These are phyloP conservation scores for Euura lappo DNA, from an alignment of 1,140 invertebrate genomes.

Conservation along the genomic window DNA sequence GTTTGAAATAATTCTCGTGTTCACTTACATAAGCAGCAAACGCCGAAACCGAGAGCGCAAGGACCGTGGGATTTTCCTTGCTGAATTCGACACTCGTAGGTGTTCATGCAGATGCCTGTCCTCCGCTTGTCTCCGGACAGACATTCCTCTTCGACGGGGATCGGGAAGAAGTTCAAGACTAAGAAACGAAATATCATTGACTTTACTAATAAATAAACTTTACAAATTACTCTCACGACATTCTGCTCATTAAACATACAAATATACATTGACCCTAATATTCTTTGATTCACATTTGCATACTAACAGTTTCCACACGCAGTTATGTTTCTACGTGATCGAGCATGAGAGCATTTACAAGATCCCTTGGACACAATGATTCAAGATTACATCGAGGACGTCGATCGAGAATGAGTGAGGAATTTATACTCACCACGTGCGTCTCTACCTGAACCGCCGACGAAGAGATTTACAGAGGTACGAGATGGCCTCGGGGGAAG, in stretches of 20 bases:
- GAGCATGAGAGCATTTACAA: too few species aligned
- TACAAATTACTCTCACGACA: background rate
- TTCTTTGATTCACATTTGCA: background rate
- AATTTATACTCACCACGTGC: slow-evolving; percentile 17
- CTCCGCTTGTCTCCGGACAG: slow-evolving; percentile 72
- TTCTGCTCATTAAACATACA: background rate
- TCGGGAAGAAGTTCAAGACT: slow-evolving; percentile 81
- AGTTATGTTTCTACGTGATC: too few species aligned
- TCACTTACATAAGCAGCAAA: slow-evolving; percentile 87
- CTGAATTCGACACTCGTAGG: slow-evolving; percentile 82
- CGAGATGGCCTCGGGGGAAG: background rate
- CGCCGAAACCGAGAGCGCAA: slow-evolving; percentile 84
- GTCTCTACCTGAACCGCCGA: background rate
- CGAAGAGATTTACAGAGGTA: background rate
- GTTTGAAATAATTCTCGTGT: background rate
- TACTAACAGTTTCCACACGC: background rate
- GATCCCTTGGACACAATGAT: too few species aligned
- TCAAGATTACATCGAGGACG: slow-evolving; percentile 56
- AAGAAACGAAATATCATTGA: slow-evolving; percentile 42
- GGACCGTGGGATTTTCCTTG: slow-evolving; percentile 75
- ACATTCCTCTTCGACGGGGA: slow-evolving; percentile 80
- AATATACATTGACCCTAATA: background rate
- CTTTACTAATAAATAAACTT: background rate
- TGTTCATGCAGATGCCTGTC: slow-evolving; percentile 78
- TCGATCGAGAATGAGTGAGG: slow-evolving; percentile 73